Conservation (phyloP, 2,797 vertebrate genomes). For the Sebastes diaconus region DNA sequence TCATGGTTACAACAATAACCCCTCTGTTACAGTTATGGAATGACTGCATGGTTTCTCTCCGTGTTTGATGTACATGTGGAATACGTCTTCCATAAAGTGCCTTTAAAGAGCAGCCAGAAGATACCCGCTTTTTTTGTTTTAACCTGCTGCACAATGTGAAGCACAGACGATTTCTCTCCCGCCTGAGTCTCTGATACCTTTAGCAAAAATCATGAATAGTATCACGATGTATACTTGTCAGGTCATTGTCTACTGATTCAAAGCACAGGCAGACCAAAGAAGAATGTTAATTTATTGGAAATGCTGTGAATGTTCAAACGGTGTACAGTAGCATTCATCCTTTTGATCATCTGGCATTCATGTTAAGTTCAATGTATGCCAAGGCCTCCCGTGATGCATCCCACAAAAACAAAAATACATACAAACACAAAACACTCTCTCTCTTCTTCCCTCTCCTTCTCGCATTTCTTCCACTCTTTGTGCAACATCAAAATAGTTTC, state of each 20-base stretch:
- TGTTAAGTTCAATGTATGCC: slow-evolving; percentile 70
- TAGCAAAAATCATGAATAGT: slow-evolving; percentile 3
- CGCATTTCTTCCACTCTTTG: slow-evolving; percentile 1
- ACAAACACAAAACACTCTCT: slow-evolving; percentile 19
- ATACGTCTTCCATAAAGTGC: not conserved
- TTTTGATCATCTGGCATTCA: slow-evolving; percentile 73
- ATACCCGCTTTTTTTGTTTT: not conserved
- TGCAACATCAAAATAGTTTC: slow-evolving; percentile 20
- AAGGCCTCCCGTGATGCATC: slow-evolving; percentile 66
- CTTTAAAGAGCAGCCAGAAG: not conserved
- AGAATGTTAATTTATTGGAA: slow-evolving; percentile 62
- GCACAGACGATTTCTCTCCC: not conserved
- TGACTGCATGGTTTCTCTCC: not conserved
- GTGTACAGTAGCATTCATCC: slow-evolving; percentile 37
- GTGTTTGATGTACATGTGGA: not conserved
- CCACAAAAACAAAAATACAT: slow-evolving; percentile 40
- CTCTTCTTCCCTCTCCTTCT: not conserved
- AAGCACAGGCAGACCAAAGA: slow-evolving; percentile 34
- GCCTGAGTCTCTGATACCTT: not conserved
- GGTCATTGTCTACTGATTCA: slow-evolving; percentile 39
- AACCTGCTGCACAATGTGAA: not conserved
- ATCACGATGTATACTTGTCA: slow-evolving; percentile 7
- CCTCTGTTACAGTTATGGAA: not conserved
- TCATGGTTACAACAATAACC: not conserved
- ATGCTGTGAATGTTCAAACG: slow-evolving; percentile 58